Evolutionary conservation across 2,888 invertebrate species (phyloP).

Genomic region (Disparrhopalites patrizii): DNA sequence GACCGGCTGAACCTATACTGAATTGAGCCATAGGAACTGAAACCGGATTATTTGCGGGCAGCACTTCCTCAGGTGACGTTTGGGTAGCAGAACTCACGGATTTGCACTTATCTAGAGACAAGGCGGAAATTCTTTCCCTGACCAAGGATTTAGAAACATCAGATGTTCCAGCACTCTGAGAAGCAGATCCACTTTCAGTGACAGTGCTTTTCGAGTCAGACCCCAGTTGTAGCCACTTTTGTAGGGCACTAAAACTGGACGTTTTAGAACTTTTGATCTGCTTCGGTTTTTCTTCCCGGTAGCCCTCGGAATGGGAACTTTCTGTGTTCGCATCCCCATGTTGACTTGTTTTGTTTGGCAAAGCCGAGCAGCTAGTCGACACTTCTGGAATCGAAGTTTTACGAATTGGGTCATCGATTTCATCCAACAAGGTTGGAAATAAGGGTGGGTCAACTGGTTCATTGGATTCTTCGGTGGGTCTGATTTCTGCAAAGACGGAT

Average conservation of each 20-base stretch:
- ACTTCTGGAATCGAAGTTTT: background rate
- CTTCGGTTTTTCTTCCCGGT: conserved; percentile 15
- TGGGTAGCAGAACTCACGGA: conserved; percentile 60
- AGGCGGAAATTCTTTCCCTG: conserved; percentile 52
- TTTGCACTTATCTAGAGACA: conserved; percentile 45
- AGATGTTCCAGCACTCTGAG: conserved; percentile 14
- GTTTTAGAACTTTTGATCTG: conserved; percentile 34
- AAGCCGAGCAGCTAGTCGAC: background rate
- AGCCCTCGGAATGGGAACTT: conserved; percentile 3
- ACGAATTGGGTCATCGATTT: conserved; percentile 1
- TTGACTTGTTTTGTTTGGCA: background rate
- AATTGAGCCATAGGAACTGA: conserved; percentile 62
- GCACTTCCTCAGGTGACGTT: conserved; percentile 62
- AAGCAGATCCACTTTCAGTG: background rate
- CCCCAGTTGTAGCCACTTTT: conserved; percentile 56
- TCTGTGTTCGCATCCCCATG: background rate
- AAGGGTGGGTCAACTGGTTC: background rate
- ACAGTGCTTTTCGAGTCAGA: conserved; percentile 13
- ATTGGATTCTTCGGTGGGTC: background rate
- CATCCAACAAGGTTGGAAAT: conserved; percentile 8
- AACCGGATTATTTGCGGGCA: conserved; percentile 53
- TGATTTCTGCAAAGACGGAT: background rate
- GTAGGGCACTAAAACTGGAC: conserved; percentile 54
- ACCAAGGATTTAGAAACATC: conserved; percentile 50
- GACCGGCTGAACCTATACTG: conserved; percentile 59